A percentile compares a stretch with the other conserved stretches of the same genome.
Evolutionary conservation across 1,140 invertebrate genomes (phyloP).

Genomic region (Archegozetes longisetosus): DNA sequence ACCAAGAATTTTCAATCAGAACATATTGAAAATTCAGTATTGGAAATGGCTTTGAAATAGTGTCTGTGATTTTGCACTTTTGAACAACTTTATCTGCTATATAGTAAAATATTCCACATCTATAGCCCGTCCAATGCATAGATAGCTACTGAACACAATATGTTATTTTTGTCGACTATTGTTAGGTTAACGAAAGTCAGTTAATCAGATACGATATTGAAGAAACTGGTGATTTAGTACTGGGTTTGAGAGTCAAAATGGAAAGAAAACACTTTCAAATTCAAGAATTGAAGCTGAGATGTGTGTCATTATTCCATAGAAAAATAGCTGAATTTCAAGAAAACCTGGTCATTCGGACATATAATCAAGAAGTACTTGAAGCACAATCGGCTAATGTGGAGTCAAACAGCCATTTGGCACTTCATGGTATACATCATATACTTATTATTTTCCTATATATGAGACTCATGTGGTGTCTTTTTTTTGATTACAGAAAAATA

Average conservation of each 20-base stretch:
- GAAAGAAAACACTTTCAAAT: constrained; percentile 12
- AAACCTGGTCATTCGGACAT: constrained; percentile 9
- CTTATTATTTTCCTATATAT: neutral
- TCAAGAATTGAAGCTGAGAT: constrained; percentile 9
- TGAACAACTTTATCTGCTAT: too few species aligned
- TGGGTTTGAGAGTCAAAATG: constrained; percentile 11
- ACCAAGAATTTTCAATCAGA: too few species aligned
- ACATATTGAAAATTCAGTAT: too few species aligned
- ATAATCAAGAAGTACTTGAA: constrained; percentile 1
- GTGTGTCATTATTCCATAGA: neutral
- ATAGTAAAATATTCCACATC: too few species aligned
- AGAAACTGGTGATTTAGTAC: neutral
- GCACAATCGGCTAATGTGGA: neutral
- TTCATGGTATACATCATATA: neutral
- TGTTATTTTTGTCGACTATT: too few species aligned
- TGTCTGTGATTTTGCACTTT: too few species aligned
- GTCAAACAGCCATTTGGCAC: neutral
- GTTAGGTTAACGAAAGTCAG: neutral
- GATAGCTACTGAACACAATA: too few species aligned
- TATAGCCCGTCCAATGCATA: too few species aligned
- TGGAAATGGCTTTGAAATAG: too few species aligned
- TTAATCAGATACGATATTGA: constrained; percentile 1
- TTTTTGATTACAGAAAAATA: neutral
- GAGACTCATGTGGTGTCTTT: neutral
- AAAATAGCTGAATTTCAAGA: constrained; percentile 8